Percentiles rank a stretch among this genome's conserved stretches.
Evolutionary conservation across 2,888 invertebrate species (phyloP).

Genomic region (Drosophila sordidula): DNA sequence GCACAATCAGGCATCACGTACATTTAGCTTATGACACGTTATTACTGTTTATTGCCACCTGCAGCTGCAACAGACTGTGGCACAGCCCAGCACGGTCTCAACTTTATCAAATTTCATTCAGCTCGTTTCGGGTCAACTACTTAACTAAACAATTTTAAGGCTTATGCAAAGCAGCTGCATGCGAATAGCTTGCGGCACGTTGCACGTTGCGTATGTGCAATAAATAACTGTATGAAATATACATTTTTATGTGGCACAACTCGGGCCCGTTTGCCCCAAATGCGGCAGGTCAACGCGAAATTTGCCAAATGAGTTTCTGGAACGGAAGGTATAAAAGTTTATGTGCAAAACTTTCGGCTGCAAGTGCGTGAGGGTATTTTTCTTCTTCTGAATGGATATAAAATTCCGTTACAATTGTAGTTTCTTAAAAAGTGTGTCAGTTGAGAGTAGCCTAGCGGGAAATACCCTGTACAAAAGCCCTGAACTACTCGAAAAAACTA

Average conservation of each 20-base stretch:
- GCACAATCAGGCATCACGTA: constrained; percentile 16
- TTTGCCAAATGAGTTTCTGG: background rate
- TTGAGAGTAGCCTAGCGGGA: background rate
- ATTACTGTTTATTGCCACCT: constrained; percentile 14
- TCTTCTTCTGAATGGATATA: background rate
- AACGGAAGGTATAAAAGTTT: background rate
- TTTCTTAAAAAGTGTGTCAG: background rate
- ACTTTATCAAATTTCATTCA: constrained; percentile 18
- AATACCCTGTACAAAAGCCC: background rate
- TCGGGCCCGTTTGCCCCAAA: background rate
- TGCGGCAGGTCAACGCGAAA: constrained; percentile 1
- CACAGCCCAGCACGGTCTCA: background rate
- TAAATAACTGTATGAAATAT: constrained; percentile 31
- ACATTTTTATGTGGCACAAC: constrained; percentile 14
- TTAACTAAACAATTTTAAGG: constrained; percentile 9
- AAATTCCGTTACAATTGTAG: background rate
- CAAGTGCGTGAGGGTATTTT: background rate
- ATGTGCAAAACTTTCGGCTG: background rate
- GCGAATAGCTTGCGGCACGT: constrained; percentile 13
- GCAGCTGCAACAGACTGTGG: constrained; percentile 8
- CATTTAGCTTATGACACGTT: constrained; percentile 28
- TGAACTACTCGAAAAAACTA: too few species aligned
- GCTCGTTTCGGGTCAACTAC: constrained; percentile 3
- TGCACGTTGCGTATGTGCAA: constrained; percentile 55
- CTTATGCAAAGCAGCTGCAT: constrained; percentile 2